A percentile compares a stretch with the other conserved stretches of the same genome.
Evolutionary conservation across 2,113 vertebrate genomes (phyloP).

Genomic region (Columba janthina): DNA sequence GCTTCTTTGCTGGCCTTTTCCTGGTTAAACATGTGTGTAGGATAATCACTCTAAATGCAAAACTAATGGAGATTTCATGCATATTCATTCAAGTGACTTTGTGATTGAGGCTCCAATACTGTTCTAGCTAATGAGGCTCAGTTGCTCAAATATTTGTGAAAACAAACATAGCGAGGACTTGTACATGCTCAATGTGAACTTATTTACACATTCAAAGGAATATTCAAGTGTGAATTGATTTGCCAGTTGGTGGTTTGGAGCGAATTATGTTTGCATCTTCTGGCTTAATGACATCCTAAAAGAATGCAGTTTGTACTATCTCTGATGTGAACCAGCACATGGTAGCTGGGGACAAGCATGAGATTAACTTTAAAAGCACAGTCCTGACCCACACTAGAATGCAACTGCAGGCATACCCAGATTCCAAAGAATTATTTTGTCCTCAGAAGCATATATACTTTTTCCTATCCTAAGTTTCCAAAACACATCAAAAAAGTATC

Average conservation of each 20-base stretch:
- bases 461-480: not conserved
- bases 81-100: constrained; percentile 36
- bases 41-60: constrained; percentile 27
- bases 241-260: not conserved
- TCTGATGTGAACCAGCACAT: not conserved
- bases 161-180: constrained; percentile 33
- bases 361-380: not conserved
- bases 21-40: constrained; percentile 20
- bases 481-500: not conserved
- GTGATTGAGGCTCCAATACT: not conserved
- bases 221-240: constrained; percentile 26
- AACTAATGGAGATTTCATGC: constrained; percentile 56
- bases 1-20: not conserved
- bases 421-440: not conserved
- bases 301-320: not conserved
- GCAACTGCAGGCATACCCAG: accelerated
- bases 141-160: constrained; percentile 49
- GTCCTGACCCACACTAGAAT: not conserved
- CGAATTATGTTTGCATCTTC: constrained; percentile 17
- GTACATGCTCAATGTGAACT: constrained; percentile 20
- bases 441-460: not conserved
- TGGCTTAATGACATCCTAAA: not conserved
- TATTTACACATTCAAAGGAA: constrained; percentile 42
- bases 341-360: not conserved
- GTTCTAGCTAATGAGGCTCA: constrained; percentile 34